Conservation (phyloP, 2,888 invertebrate species). For the Aphidius colemani region DNA sequence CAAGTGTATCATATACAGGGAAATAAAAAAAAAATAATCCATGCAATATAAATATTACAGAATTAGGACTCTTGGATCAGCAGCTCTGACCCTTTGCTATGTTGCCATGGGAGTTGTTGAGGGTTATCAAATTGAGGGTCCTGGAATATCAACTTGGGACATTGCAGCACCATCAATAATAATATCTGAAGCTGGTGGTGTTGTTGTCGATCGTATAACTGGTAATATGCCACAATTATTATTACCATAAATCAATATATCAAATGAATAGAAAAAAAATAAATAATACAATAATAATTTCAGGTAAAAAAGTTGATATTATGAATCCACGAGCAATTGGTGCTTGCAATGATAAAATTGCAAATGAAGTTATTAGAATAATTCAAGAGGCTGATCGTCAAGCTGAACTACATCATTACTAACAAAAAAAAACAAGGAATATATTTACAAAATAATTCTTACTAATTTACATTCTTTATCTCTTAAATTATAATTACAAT, state of each 20-base stretch:
- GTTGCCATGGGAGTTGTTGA: constrained; percentile 75
- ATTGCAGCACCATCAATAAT: constrained; percentile 77
- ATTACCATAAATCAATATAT: not conserved
- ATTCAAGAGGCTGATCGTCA: constrained; percentile 63
- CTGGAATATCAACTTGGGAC: constrained; percentile 80
- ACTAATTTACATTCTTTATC: too few relatives aligned
- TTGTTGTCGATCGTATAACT: constrained; percentile 65
- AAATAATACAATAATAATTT: constrained; percentile 27
- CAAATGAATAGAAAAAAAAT: not conserved
- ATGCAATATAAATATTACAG: constrained; percentile 40
- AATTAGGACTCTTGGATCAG: constrained; percentile 74
- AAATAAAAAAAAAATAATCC: not conserved
- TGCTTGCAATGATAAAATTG: constrained; percentile 63
- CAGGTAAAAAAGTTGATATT: constrained; percentile 63
- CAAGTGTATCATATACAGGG: too few relatives aligned
- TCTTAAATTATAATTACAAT: too few relatives aligned
- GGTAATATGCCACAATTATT: constrained; percentile 37
- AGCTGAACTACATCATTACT: constrained; percentile 37
- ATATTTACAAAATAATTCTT: too few relatives aligned
- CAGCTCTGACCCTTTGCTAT: constrained; percentile 74
- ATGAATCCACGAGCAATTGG: constrained; percentile 68
- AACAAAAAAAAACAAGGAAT: not conserved
- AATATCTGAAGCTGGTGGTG: constrained; percentile 78
- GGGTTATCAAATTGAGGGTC: constrained; percentile 71
- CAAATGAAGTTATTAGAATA: constrained; percentile 60